A percentile compares a stretch with the other conserved stretches of the same genome.
Evolutionary conservation across 2,113 vertebrate species (phyloP).

Genomic region (Grammomys surdaster): DNA sequence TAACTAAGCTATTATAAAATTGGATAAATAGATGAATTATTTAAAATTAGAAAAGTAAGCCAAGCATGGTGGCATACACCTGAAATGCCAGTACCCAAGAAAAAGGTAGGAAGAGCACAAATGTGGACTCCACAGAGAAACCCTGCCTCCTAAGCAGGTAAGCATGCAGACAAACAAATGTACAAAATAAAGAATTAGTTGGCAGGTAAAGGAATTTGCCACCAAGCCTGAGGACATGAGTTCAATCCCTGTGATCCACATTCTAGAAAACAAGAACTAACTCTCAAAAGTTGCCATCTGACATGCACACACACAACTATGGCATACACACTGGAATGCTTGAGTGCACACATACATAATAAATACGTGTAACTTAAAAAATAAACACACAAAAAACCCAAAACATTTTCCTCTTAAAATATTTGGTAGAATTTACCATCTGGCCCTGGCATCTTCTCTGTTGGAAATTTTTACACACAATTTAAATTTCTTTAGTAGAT

Average conservation of each 20-base stretch:
- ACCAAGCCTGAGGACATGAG: background rate
- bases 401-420: background rate
- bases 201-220: background rate
- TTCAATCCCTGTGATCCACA: background rate
- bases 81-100: background rate
- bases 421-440: background rate
- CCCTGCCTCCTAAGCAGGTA: background rate
- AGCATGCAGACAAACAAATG: background rate
- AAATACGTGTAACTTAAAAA: background rate
- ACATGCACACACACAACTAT: background rate
- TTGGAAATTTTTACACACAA: background rate
- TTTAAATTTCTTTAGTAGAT: background rate
- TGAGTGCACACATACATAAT: background rate
- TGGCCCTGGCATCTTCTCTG: background rate
- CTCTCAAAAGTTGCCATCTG: background rate
- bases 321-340: background rate
- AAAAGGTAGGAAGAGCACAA: background rate
- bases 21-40: background rate
- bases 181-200: background rate
- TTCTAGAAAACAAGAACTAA: background rate
- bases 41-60: constrained; percentile 25
- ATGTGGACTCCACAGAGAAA: background rate
- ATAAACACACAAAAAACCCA: background rate
- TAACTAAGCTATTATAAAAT: background rate
- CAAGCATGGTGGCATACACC: background rate